Conservation (phyloP, 1,140 invertebrate genomes). For the Zaprionus capensis region DNA sequence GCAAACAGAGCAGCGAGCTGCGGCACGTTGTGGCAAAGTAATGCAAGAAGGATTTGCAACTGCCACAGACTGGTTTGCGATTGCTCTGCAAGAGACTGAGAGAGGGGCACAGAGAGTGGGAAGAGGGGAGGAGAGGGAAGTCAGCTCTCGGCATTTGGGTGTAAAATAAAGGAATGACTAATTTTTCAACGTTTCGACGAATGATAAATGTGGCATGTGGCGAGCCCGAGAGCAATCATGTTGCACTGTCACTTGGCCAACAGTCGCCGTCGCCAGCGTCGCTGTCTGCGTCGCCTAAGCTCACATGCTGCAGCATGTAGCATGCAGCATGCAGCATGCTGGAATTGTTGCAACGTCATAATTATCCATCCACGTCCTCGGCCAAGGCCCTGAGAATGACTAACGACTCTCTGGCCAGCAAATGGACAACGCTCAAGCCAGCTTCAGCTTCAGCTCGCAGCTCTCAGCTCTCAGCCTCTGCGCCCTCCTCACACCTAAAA, state of each 20-base stretch:
- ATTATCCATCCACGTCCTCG: constrained; percentile 70
- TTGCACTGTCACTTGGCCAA: constrained; percentile 78
- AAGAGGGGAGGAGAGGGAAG: background rate
- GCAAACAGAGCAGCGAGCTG: constrained; percentile 16
- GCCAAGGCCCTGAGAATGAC: constrained; percentile 73
- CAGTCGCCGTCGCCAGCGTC: constrained; percentile 28
- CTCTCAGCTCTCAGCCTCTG: background rate
- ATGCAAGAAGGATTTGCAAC: constrained; percentile 71
- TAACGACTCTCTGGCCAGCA: constrained; percentile 73
- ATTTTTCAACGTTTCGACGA: constrained; percentile 83
- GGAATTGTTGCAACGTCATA: constrained; percentile 83
- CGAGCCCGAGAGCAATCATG: constrained; percentile 82
- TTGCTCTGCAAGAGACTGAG: constrained; percentile 15
- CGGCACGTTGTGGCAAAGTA: constrained; percentile 52
- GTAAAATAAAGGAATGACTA: constrained; percentile 83
- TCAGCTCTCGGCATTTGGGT: constrained; percentile 77
- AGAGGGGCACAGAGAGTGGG: background rate
- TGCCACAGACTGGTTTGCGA: constrained; percentile 47
- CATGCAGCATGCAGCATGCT: constrained; percentile 38
- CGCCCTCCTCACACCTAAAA: background rate
- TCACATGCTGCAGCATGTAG: constrained; percentile 24
- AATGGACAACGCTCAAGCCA: constrained; percentile 56
- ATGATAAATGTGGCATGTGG: constrained; percentile 83
- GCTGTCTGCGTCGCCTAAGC: constrained; percentile 57
- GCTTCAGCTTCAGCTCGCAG: background rate